These are phyloP conservation scores for Achlya flavicornis DNA, from an alignment of 2,888 invertebrate genomes.

Conservation along the genomic window DNA sequence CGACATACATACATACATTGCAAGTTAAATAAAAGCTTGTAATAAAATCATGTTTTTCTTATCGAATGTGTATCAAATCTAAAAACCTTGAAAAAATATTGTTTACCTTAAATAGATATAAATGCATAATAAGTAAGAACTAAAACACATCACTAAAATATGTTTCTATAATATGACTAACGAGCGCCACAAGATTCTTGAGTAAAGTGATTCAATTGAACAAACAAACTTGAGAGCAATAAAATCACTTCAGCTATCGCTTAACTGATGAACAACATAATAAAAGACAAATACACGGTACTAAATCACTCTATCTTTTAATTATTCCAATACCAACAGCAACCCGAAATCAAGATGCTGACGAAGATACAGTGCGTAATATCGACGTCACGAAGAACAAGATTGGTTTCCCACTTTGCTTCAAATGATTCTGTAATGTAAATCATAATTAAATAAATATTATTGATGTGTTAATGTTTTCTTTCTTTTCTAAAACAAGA, in stretches of 20 bases:
- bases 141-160: too few relatives aligned
- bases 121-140: too few relatives aligned
- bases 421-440: not conserved
- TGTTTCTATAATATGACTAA: too few relatives aligned
- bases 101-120: too few relatives aligned
- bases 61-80: too few relatives aligned
- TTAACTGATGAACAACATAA: not conserved
- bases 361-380: conserved; percentile 1
- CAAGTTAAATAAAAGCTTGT: too few relatives aligned
- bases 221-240: not conserved
- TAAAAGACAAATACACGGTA: not conserved
- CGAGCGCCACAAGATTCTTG: not conserved
- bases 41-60: too few relatives aligned
- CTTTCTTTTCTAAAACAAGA: too few relatives aligned
- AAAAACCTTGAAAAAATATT: too few relatives aligned
- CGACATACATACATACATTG: too few relatives aligned
- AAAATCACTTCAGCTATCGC: not conserved
- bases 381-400: not conserved
- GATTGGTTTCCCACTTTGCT: conserved; percentile 9
- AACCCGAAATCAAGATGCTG: conserved; percentile 5
- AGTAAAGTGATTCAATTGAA: not conserved
- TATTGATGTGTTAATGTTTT: not conserved
- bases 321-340: not conserved
- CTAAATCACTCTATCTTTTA: not conserved
- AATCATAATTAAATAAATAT: not conserved